These are phyloP conservation scores for Gnathonemus echidnorhynchus DNA, from an alignment of 2,113 vertebrate species.

Conservation along the genomic window DNA sequence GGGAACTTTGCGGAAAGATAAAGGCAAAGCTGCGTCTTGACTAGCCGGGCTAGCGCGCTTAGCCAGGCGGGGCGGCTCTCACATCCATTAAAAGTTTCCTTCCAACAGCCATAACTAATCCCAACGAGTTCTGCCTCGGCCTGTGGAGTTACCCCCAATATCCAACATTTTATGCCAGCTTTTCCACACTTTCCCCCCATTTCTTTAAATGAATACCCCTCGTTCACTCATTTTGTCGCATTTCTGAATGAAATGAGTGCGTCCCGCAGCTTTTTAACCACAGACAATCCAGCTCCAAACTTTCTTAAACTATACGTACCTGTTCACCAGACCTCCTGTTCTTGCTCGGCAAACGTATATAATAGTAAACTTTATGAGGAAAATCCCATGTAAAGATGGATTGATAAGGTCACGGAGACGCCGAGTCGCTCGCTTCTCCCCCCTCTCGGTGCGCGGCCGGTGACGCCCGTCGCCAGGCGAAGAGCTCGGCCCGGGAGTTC, in stretches of 20 bases:
- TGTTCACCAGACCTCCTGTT: not conserved
- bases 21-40: not conserved
- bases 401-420: not conserved
- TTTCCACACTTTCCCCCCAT: not conserved
- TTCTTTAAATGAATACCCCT: not conserved
- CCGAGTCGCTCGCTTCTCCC: not conserved
- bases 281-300: not conserved
- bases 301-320: not conserved
- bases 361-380: not conserved
- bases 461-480: constrained; percentile 37
- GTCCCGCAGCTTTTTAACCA: not conserved
- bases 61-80: not conserved
- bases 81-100: not conserved
- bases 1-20: not conserved
- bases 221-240: not conserved
- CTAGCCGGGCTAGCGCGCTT: not conserved
- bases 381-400: not conserved
- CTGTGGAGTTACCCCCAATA: not conserved
- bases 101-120: not conserved
- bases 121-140: not conserved
- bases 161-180: not conserved
- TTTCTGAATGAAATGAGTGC: not conserved
- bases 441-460: not conserved
- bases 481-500: constrained; percentile 54
- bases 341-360: not conserved